Conservation (phyloP, 2,888 invertebrate genomes). For the Parnassius apollo region DNA sequence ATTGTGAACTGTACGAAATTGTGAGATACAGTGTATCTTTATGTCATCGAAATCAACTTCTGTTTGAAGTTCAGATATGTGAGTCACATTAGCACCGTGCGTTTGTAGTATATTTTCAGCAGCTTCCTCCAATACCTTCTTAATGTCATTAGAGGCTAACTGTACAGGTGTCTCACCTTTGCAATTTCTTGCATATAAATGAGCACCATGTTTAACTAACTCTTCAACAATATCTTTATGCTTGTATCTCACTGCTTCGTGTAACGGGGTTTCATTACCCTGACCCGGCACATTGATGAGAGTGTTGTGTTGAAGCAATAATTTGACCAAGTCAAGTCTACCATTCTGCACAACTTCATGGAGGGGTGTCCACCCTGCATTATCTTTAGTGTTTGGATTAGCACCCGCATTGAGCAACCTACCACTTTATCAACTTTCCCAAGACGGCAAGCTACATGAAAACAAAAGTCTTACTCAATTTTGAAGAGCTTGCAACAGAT, state of each 20-base stretch:
- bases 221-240: constrained; percentile 75
- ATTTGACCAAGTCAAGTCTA: constrained; percentile 71
- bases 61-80: constrained; percentile 50
- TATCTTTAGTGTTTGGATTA: constrained; percentile 84
- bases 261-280: constrained; percentile 84
- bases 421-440: constrained; percentile 74
- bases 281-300: constrained; percentile 82
- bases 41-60: constrained; percentile 59
- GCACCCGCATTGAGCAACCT: constrained; percentile 80
- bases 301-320: constrained; percentile 82
- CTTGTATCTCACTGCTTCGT: constrained; percentile 82
- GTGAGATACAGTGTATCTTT: constrained; percentile 51
- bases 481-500: constrained; percentile 40
- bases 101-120: constrained; percentile 58
- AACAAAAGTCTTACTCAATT: constrained; percentile 46
- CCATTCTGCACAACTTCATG: constrained; percentile 85
- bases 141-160: constrained; percentile 53
- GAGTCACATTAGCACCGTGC: constrained; percentile 55
- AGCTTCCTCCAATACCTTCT: constrained; percentile 45
- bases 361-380: constrained; percentile 87
- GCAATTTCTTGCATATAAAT: constrained; percentile 72
- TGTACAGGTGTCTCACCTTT: constrained; percentile 78
- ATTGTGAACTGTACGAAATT: constrained; percentile 48
- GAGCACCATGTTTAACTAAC: constrained; percentile 82
- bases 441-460: constrained; percentile 82